phyloP scores from a whole-genome alignment of 2,888 invertebrate genomes.

The Andrena minutula region DNA sequence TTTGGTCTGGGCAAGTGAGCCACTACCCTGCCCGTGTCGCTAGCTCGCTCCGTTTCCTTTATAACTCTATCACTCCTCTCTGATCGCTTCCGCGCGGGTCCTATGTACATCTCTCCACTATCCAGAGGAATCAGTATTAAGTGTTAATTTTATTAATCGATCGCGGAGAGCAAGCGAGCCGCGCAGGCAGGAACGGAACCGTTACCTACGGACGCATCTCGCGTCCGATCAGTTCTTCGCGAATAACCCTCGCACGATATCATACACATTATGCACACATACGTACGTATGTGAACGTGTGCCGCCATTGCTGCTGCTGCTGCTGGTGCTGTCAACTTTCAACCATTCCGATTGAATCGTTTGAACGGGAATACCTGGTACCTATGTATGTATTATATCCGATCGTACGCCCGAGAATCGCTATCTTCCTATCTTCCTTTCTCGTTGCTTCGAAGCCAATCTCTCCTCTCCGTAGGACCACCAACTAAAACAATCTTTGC shows the following conservation, averaged over 20 bases:
- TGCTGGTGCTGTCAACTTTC: conserved; percentile 54
- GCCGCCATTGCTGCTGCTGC: conserved; percentile 70
- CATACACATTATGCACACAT: not conserved
- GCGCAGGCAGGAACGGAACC: conserved; percentile 33
- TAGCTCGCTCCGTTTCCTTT: conserved; percentile 39
- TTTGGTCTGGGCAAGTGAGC: conserved; percentile 91
- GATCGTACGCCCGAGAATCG: conserved; percentile 22
- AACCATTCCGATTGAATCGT: conserved; percentile 18
- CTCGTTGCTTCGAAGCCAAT: conserved; percentile 22
- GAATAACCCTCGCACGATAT: conserved; percentile 37
- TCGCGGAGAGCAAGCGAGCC: conserved; percentile 35
- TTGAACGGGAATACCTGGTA: conserved; percentile 9
- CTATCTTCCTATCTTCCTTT: conserved; percentile 13
- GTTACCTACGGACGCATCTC: conserved; percentile 26
- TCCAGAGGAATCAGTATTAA: not conserved
- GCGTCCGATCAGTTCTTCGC: conserved; percentile 50
- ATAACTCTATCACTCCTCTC: conserved; percentile 8
- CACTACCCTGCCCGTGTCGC: conserved; percentile 49
- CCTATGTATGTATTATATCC: not conserved
- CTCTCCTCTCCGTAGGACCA: not conserved
- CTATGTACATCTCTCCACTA: conserved; percentile 6
- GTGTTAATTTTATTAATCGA: conserved; percentile 58
- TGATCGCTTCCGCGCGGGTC: conserved; percentile 15
- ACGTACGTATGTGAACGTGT: conserved; percentile 29
- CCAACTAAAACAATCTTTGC: conserved; percentile 10